A percentile compares a stretch with the other conserved stretches of the same genome.
Conservation (phyloP, 2,113 vertebrate genomes). For the Dasyprocta punctata region DNA sequence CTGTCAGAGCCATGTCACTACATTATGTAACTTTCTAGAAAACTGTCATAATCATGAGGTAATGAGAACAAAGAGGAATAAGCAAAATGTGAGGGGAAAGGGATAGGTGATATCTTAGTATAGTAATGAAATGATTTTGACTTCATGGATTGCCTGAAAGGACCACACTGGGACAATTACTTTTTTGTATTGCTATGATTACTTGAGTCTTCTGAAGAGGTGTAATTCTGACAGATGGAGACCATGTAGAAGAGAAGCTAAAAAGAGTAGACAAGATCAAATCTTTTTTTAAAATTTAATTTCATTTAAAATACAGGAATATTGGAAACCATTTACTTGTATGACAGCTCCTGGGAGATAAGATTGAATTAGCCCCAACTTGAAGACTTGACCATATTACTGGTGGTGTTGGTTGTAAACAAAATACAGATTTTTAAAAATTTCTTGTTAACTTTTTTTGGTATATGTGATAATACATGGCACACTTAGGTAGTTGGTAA, state of each 20-base stretch:
- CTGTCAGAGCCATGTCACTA: background rate
- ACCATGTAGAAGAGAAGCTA: background rate
- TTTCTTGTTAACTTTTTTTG: background rate
- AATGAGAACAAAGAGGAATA: background rate
- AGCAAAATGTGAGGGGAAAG: background rate
- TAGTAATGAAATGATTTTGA: background rate
- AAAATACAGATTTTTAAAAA: background rate
- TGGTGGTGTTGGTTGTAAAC: background rate
- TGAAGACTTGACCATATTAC: slow-evolving; percentile 18
- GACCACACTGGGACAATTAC: background rate
- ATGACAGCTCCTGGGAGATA: background rate
- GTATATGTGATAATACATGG: background rate
- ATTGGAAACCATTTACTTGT: background rate
- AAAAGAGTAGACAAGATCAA: background rate
- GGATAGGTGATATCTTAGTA: background rate
- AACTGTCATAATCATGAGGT: background rate
- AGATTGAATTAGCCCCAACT: slow-evolving; percentile 6
- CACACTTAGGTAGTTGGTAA: background rate
- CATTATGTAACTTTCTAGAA: background rate
- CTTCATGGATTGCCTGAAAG: background rate
- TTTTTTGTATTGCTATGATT: background rate
- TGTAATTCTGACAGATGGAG: background rate
- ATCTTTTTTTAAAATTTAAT: background rate
- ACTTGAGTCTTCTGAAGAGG: background rate
- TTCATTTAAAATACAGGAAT: slow-evolving; percentile 26